Conservation (phyloP, 35 echinoderm and acorn worm species). For the Amphiura filiformis region DNA sequence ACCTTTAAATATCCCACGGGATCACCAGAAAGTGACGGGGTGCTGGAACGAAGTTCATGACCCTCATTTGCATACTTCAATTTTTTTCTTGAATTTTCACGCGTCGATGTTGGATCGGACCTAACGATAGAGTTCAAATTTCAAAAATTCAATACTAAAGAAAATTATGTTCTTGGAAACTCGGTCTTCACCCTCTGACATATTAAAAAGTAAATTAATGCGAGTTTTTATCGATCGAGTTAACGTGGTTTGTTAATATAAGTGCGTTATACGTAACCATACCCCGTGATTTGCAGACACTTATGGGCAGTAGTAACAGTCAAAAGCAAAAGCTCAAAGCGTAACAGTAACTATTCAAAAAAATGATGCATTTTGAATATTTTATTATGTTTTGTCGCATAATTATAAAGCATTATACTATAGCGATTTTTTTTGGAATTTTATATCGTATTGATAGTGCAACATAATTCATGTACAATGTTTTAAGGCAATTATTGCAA, state of each 20-base stretch:
- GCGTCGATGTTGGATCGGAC: not conserved
- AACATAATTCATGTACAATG: too few species aligned
- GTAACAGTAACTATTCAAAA: too few species aligned
- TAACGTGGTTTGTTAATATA: not conserved
- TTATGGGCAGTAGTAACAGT: too few species aligned
- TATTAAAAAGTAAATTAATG: not conserved
- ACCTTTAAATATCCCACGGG: not conserved
- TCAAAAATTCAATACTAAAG: not conserved
- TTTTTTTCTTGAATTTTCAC: conserved; percentile 5
- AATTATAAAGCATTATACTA: too few species aligned
- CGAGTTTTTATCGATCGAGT: not conserved
- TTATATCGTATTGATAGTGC: too few species aligned
- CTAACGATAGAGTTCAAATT: not conserved
- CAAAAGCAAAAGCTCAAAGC: too few species aligned
- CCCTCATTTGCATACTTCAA: conserved; percentile 11
- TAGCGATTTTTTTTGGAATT: too few species aligned
- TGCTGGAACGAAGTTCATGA: not conserved
- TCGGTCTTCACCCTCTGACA: not conserved
- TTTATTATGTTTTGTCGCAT: too few species aligned
- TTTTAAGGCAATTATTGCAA: too few species aligned
- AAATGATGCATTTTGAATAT: too few species aligned
- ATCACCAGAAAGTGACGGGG: not conserved
- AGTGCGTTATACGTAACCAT: too few species aligned
- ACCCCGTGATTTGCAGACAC: too few species aligned
- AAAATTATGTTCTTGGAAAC: not conserved